phyloP scores from a whole-genome alignment of 2,113 vertebrate species.

The Hemibagrus wyckioides region DNA sequence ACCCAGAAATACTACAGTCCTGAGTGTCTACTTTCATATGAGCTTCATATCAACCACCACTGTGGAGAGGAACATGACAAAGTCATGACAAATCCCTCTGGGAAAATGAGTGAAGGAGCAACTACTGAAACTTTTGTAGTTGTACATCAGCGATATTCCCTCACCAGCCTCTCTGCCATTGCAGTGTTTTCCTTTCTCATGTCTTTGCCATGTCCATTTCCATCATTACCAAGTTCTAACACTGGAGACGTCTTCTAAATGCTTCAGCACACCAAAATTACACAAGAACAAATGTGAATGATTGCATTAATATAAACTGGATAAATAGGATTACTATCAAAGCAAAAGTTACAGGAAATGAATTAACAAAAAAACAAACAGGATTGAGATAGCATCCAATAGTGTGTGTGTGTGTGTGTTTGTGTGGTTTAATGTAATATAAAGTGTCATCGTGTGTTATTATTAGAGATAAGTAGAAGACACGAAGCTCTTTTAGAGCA shows the following conservation, averaged over 20 bases:
- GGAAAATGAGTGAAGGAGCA: too few species aligned
- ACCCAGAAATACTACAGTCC: too few species aligned
- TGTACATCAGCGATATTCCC: too few species aligned
- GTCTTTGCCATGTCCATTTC: neutral
- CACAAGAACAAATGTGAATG: neutral
- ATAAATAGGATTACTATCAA: neutral
- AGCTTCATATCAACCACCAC: too few species aligned
- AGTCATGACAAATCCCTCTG: too few species aligned
- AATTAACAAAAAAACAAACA: neutral
- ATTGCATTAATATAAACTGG: neutral
- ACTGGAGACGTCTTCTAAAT: neutral
- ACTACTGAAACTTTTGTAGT: too few species aligned
- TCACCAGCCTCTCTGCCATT: too few species aligned
- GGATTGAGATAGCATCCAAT: neutral
- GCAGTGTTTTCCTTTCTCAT: neutral
- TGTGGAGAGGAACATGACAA: too few species aligned
- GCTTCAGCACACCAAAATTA: neutral
- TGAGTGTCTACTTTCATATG: too few species aligned
- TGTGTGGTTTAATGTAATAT: neutral
- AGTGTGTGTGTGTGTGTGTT: neutral
- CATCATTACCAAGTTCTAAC: neutral
- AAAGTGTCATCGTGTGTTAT: neutral
- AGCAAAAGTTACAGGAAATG: neutral
- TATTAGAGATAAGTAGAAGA: neutral
- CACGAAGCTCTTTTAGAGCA: conserved; percentile 40